Percentiles rank a stretch among this genome's conserved stretches.
Evolutionary conservation across 2,888 invertebrate species (phyloP).

Genomic region (Idaea dimidiata): DNA sequence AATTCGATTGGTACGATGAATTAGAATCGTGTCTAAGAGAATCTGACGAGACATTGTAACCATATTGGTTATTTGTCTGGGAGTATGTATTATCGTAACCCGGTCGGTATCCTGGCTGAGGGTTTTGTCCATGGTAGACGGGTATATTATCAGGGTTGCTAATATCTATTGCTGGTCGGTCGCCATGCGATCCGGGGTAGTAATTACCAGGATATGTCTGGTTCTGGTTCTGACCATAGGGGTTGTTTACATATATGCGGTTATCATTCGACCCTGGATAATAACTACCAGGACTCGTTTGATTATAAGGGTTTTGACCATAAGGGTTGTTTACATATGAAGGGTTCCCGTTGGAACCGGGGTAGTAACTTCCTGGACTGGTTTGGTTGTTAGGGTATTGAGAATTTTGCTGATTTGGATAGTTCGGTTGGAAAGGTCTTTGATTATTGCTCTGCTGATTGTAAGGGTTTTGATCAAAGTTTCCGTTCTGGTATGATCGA

Average conservation of each 20-base stretch:
- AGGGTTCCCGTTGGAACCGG: constrained; percentile 14
- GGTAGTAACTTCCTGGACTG: constrained; percentile 15
- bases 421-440: constrained; percentile 20
- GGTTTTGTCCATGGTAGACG: background rate
- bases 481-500: constrained; percentile 36
- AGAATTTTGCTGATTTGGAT: constrained; percentile 9
- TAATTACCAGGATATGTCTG: background rate
- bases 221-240: constrained; percentile 13
- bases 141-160: constrained; percentile 16
- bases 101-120: constrained; percentile 13
- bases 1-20: constrained; percentile 16
- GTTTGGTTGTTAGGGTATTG: constrained; percentile 17
- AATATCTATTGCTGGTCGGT: constrained; percentile 5
- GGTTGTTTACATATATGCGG: constrained; percentile 6
- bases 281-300: constrained; percentile 14
- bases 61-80: constrained; percentile 14
- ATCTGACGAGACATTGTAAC: constrained; percentile 21
- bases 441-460: constrained; percentile 27
- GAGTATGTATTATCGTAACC: constrained; percentile 23
- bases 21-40: constrained; percentile 18
- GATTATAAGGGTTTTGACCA: constrained; percentile 18
- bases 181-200: background rate
- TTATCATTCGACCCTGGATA: constrained; percentile 7
- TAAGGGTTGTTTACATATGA: constrained; percentile 11
- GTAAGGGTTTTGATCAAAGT: constrained; percentile 16